A percentile compares a stretch with the other conserved stretches of the same genome.
Evolutionary conservation across 2,113 vertebrate species (phyloP).

Genomic region (Lepus timidus): DNA sequence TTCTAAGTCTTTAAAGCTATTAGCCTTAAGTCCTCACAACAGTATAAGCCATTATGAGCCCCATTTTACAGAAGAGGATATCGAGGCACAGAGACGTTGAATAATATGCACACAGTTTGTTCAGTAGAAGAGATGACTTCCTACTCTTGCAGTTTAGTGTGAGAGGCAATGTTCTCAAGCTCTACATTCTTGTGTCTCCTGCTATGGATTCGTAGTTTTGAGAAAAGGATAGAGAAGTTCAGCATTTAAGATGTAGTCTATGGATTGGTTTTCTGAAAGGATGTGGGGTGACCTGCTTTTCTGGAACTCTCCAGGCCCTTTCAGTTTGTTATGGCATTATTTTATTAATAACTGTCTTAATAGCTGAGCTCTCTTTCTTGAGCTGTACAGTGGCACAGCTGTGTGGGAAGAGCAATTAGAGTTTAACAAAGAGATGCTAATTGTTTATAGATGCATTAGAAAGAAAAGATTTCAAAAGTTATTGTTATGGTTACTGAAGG

Average conservation of each 20-base stretch:
- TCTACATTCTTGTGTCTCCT: not conserved
- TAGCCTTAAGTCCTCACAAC: not conserved
- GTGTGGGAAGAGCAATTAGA: conserved; percentile 86
- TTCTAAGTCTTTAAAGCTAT: not conserved
- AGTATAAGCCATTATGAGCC: not conserved
- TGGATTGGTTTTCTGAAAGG: conserved; percentile 58
- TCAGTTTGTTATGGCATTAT: conserved; percentile 63
- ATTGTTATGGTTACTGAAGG: conserved; percentile 82
- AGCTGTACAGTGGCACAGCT: conserved; percentile 85
- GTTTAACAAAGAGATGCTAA: conserved; percentile 88
- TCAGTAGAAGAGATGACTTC: conserved; percentile 10
- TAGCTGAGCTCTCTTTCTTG: conserved; percentile 76
- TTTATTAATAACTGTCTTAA: conserved; percentile 79
- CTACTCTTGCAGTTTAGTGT: not conserved
- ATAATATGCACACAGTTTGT: not conserved
- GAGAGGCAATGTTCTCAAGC: not conserved
- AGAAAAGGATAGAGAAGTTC: conserved; percentile 31
- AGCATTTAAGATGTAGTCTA: not conserved
- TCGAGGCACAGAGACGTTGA: not conserved
- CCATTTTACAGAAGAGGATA: not conserved
- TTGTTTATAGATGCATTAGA: conserved; percentile 84
- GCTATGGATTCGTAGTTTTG: not conserved
- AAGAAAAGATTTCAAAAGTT: conserved; percentile 85
- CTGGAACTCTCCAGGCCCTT: conserved; percentile 45
- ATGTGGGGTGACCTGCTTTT: conserved; percentile 45